Conservation (phyloP, 2,113 vertebrate genomes). For the Sakesphorus luctuosus region DNA sequence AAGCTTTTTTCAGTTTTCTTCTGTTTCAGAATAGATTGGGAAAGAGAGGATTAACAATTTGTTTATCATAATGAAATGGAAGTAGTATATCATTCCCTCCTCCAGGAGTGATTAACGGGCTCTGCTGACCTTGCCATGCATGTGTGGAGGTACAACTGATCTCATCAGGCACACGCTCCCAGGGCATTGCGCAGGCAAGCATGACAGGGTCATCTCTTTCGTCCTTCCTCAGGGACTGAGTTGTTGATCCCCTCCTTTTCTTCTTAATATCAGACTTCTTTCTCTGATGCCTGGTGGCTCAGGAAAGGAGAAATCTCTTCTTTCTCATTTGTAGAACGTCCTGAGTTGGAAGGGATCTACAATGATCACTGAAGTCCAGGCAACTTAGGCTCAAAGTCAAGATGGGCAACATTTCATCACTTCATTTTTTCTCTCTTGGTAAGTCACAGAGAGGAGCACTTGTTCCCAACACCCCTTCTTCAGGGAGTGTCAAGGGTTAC, state of each 20-base stretch:
- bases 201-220: background rate
- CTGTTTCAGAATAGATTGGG: background rate
- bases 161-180: background rate
- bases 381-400: background rate
- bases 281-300: background rate
- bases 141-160: background rate
- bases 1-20: background rate
- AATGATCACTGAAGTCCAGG: background rate
- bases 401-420: background rate
- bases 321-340: background rate
- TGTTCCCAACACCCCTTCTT: background rate
- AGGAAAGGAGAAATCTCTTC: background rate
- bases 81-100: slow-evolving; percentile 19
- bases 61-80: background rate
- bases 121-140: background rate
- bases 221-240: background rate
- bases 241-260: background rate
- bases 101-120: background rate
- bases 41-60: background rate
- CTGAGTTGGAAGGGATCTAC: background rate
- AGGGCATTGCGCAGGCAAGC: background rate
- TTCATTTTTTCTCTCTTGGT: background rate
- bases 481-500: background rate
- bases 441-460: background rate
- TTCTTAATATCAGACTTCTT: background rate